A percentile compares a stretch with the other conserved stretches of the same genome.
Conservation (phyloP, 2,113 vertebrate genomes). For the Eira barbara region DNA sequence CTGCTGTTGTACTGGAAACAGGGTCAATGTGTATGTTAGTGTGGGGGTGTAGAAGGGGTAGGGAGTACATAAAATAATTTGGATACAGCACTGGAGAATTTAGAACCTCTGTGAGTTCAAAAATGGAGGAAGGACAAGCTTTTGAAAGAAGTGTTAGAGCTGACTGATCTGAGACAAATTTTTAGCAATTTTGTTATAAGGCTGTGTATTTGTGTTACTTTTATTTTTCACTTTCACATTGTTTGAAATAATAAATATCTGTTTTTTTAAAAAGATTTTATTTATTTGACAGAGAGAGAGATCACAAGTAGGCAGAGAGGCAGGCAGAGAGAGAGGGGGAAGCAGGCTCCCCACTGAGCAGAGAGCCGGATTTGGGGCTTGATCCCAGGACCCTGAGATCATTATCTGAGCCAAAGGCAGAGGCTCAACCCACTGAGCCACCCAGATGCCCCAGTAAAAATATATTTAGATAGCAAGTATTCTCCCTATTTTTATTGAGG, state of each 20-base stretch:
- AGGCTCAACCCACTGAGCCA: too few species aligned
- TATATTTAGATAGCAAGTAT: neutral
- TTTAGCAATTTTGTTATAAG: neutral
- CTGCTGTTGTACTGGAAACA: neutral
- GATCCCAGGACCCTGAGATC: too few species aligned
- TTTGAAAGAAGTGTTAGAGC: neutral
- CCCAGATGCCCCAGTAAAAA: neutral
- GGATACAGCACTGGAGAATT: neutral
- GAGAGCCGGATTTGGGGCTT: too few species aligned
- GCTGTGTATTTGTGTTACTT: neutral
- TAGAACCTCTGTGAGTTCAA: neutral
- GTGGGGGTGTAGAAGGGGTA: neutral
- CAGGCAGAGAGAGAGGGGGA: too few species aligned
- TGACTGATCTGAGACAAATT: neutral
- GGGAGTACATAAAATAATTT: neutral
- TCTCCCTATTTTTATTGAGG: neutral
- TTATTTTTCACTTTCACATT: neutral
- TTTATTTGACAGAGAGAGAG: too few species aligned
- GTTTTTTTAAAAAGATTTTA: too few species aligned
- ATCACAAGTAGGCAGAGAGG: too few species aligned
- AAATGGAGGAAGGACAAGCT: neutral
- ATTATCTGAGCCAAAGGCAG: too few species aligned
- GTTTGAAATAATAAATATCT: neutral
- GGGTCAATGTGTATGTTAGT: neutral
- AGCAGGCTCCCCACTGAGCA: too few species aligned